These are phyloP conservation scores for Zeus faber DNA, from an alignment of 2,113 vertebrate species.

Conservation along the genomic window DNA sequence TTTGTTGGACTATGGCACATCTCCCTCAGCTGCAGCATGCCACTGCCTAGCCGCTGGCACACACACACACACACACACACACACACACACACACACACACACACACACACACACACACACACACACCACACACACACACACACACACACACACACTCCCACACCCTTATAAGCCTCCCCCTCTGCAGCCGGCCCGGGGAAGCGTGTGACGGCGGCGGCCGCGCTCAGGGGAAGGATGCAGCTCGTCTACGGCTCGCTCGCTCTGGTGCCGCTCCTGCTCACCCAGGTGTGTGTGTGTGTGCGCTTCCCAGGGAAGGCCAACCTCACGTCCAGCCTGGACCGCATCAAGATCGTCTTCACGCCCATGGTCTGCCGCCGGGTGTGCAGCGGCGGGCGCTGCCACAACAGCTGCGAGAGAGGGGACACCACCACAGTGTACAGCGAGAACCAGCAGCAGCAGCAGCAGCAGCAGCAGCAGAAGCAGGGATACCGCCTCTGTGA, in stretches of 20 bases:
- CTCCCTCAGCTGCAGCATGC: slow-evolving; percentile 53
- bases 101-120: slow-evolving; percentile 33
- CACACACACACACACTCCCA: slow-evolving; percentile 33
- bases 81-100: slow-evolving; percentile 33
- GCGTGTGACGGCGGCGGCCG: slow-evolving; percentile 53
- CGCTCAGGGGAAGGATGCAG: slow-evolving; percentile 66
- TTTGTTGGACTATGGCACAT: slow-evolving; percentile 59
- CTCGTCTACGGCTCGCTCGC: slow-evolving; percentile 40
- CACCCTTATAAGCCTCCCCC: slow-evolving; percentile 68
- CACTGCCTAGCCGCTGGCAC: slow-evolving; percentile 60
- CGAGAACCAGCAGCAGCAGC: slow-evolving; percentile 56
- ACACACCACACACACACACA: slow-evolving; percentile 16
- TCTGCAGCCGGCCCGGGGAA: slow-evolving; percentile 48
- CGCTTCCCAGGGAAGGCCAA: slow-evolving; percentile 75
- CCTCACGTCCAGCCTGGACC: slow-evolving; percentile 73
- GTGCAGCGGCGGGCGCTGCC: slow-evolving; percentile 70
- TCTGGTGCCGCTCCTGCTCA: slow-evolving; percentile 56
- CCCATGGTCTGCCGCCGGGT: slow-evolving; percentile 74
- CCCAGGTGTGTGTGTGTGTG: slow-evolving; percentile 53
- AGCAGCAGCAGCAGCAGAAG: slow-evolving; percentile 45
- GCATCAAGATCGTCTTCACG: slow-evolving; percentile 81
- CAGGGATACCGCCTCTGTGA: slow-evolving; percentile 80
- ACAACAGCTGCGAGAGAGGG: slow-evolving; percentile 77
- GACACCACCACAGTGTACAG: slow-evolving; percentile 78
- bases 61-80: slow-evolving; percentile 22